Percentiles rank a stretch among this genome's conserved stretches.
phyloP scores from a whole-genome alignment of 2,113 vertebrate species.

The Azemiops feae region DNA sequence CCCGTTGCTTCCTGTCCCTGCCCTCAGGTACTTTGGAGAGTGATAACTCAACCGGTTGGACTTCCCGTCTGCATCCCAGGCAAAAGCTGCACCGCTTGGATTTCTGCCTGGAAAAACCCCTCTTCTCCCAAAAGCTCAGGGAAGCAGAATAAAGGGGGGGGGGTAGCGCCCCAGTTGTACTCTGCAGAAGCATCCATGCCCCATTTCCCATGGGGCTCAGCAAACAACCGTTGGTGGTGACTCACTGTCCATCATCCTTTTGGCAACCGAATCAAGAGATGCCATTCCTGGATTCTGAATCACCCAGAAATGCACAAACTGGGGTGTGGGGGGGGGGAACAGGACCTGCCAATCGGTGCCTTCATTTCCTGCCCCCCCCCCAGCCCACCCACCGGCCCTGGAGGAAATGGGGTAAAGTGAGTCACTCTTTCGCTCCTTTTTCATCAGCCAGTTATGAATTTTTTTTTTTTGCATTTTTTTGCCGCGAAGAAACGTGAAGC shows the following conservation, averaged over 20 bases:
- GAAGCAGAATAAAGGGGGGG: neutral
- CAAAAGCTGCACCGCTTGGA: neutral
- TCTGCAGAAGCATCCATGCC: neutral
- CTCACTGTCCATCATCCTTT: neutral
- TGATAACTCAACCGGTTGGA: neutral
- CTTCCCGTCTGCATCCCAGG: neutral
- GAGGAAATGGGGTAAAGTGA: neutral
- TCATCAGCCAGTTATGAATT: neutral
- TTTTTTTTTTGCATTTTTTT: neutral
- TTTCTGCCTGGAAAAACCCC: neutral
- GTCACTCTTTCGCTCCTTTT: neutral
- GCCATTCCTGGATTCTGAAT: neutral
- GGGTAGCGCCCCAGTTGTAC: neutral
- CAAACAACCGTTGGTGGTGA: neutral
- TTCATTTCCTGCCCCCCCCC: neutral
- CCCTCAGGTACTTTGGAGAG: no score
- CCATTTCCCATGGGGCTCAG: neutral
- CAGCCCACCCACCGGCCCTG: neutral
- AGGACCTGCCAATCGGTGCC: neutral
- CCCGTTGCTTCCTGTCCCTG: no score
- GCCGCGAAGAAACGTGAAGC: neutral
- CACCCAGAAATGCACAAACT: neutral
- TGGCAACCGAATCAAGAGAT: neutral
- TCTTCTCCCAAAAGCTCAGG: neutral
- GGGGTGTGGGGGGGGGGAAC: rapidly evolving